Evolutionary conservation across 2,797 vertebrate species (phyloP), one percentile per base, ranked within the genome.

Genomic region (Tokudaia muenninki): DNA sequence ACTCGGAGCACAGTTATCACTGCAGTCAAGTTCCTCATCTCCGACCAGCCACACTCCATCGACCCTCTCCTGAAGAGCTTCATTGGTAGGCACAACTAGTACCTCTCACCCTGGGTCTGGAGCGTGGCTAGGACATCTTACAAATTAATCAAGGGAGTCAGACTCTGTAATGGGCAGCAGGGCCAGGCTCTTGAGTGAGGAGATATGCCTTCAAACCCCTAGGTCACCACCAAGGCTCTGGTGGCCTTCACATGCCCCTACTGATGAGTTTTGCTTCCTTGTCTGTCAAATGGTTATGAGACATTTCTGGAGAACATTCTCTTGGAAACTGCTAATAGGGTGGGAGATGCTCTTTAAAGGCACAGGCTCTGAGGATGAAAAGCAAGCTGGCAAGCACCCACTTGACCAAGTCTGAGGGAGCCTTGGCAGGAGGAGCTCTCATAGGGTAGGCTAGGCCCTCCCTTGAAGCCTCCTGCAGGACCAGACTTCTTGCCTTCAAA

Each of bases 1-100:
- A 99, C 99, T 81, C 99, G 99, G 83, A 99, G 99, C 98, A 99
- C 99, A 0, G 99, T 99, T 80, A 99, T 99, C 78, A 99, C 99
- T 0, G 99, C 99, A 0, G 96, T 99, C 93, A 99, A 99, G 97
- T 99, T 99, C 98, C 99, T 99, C 0, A 99, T 99, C 1, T 98
- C 99, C 2, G 99, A 99, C 98, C 99, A 99, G 50, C 99, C 99
- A 1, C 98, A 99, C 95, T 98, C 99, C 2, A 97, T 99, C 0
- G 99, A 99, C 44, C 80, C 99, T 9, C 99, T 99, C 87, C 99
- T 99, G 41, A 99, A 99, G 97, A 99, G 98, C 97, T 99, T 99
- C 97, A 99, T 99, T n/a, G 99, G 99, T 99, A 98, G 98, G 98
- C 34, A 22, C n/a, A 52, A 19, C 47, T 34, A 50, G 44, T 44